Evolutionary conservation across 2,888 invertebrate genomes (phyloP).

Genomic region (Orthosia gothica): DNA sequence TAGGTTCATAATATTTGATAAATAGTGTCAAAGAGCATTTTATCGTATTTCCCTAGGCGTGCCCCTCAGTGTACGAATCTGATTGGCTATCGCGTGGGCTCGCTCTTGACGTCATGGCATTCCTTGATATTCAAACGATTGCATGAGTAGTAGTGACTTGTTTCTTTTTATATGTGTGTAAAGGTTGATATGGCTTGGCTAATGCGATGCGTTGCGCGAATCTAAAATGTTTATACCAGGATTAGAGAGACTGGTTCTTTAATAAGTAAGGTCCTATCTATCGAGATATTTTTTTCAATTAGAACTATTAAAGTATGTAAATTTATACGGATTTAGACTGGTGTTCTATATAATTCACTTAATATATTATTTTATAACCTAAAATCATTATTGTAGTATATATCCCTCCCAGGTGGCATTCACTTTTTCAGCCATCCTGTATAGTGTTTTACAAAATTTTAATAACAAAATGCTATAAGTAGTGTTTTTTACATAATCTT

Average conservation of each 20-base stretch:
- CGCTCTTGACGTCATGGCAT: slow-evolving; percentile 90
- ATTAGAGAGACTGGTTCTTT: slow-evolving; percentile 13
- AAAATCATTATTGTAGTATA: background rate
- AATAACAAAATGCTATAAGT: rapidly evolving
- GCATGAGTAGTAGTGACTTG: slow-evolving; percentile 74
- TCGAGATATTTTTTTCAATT: background rate
- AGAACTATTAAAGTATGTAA: background rate
- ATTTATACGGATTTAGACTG: no score
- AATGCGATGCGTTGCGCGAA: slow-evolving; percentile 20
- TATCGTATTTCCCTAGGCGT: slow-evolving; percentile 88
- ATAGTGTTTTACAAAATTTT: background rate
- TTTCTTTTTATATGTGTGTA: slow-evolving; percentile 56
- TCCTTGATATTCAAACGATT: slow-evolving; percentile 86
- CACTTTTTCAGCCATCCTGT: background rate
- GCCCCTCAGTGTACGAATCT: slow-evolving; percentile 91
- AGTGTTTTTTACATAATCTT: background rate
- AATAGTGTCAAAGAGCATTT: slow-evolving; percentile 40
- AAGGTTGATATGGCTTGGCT: slow-evolving; percentile 38
- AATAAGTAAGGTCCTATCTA: background rate
- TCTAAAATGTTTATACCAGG: slow-evolving; percentile 20
- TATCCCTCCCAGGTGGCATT: background rate
- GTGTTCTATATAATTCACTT: background rate
- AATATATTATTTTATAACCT: background rate
- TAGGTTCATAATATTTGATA: slow-evolving; percentile 26
- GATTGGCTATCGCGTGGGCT: slow-evolving; percentile 90